phyloP scores from a whole-genome alignment of 2,888 invertebrate species.

The Bombylius discolor region DNA sequence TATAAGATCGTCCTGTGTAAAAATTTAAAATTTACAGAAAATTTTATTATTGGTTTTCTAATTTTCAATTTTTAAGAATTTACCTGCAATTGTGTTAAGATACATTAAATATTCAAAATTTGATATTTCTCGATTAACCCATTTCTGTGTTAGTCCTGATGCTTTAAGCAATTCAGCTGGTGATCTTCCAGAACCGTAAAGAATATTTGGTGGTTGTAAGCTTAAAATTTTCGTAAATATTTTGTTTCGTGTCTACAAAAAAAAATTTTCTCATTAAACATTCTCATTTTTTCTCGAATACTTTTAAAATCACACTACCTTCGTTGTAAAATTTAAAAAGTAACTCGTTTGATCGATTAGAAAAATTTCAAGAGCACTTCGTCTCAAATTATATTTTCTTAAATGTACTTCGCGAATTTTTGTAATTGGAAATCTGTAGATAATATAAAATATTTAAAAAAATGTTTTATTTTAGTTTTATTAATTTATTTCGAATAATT shows the following conservation, averaged over 20 bases:
- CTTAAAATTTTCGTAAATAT: conserved; percentile 47
- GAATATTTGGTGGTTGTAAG: conserved; percentile 45
- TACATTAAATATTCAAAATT: conserved; percentile 68
- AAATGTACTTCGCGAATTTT: conserved; percentile 50
- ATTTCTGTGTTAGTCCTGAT: conserved; percentile 47
- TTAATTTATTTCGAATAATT: not conserved
- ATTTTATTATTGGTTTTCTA: not conserved
- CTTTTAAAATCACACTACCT: conserved; percentile 30
- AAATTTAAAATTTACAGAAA: not conserved
- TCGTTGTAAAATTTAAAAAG: conserved; percentile 49
- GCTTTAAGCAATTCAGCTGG: conserved; percentile 46
- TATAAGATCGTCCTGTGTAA: conserved; percentile 51
- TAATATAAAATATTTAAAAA: not conserved
- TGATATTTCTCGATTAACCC: conserved; percentile 54
- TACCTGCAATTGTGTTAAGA: conserved; percentile 54
- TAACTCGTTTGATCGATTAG: conserved; percentile 51
- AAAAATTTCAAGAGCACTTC: conserved; percentile 52
- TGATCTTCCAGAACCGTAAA: conserved; percentile 44
- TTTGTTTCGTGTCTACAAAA: conserved; percentile 44
- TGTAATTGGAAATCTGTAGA: conserved; percentile 37
- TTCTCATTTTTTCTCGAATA: not conserved
- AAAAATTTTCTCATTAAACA: not conserved
- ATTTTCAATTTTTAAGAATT: too few species aligned
- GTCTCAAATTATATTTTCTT: conserved; percentile 46
- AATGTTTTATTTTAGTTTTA: not conserved